phyloP scores from a whole-genome alignment of 2,113 vertebrate genomes.

The Lucifuga dentata region DNA sequence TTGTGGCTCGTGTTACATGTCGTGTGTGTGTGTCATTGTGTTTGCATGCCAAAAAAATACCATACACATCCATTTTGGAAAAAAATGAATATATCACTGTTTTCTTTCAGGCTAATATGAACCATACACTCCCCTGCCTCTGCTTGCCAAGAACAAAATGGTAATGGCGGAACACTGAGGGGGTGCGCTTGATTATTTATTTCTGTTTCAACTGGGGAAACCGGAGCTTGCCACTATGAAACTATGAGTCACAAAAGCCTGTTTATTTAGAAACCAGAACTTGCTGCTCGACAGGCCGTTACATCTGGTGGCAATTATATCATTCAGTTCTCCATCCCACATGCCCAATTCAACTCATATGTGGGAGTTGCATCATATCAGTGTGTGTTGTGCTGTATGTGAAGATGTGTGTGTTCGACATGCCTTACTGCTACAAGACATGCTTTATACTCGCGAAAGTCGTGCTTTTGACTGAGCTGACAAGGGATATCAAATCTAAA shows the following conservation, averaged over 20 bases:
- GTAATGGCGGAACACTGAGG: conserved; percentile 63
- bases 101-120: conserved; percentile 72
- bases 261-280: conserved; percentile 84
- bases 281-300: conserved; percentile 74
- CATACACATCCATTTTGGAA: conserved; percentile 45
- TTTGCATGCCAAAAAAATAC: conserved; percentile 22
- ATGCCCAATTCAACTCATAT: conserved; percentile 67
- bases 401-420: conserved; percentile 18
- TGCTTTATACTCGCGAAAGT: background rate
- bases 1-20: no score
- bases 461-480: conserved; percentile 17
- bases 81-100: conserved; percentile 67
- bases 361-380: conserved; percentile 67
- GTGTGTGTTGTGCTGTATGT: conserved; percentile 30
- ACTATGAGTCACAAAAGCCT: conserved; percentile 82
- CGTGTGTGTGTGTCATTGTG: conserved; percentile 5
- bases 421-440: conserved; percentile 28
- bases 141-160: conserved; percentile 66
- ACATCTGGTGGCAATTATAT: conserved; percentile 82
- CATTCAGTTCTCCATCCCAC: conserved; percentile 59
- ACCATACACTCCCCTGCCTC: conserved; percentile 61
- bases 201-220: conserved; percentile 81
- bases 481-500: background rate
- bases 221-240: conserved; percentile 75
- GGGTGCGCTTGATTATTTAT: conserved; percentile 81